Percentiles rank a stretch among this genome's conserved stretches.
These are phyloP conservation scores for Notocelia uddmanniana DNA, from an alignment of 2,888 invertebrate species.

Conservation along the genomic window DNA sequence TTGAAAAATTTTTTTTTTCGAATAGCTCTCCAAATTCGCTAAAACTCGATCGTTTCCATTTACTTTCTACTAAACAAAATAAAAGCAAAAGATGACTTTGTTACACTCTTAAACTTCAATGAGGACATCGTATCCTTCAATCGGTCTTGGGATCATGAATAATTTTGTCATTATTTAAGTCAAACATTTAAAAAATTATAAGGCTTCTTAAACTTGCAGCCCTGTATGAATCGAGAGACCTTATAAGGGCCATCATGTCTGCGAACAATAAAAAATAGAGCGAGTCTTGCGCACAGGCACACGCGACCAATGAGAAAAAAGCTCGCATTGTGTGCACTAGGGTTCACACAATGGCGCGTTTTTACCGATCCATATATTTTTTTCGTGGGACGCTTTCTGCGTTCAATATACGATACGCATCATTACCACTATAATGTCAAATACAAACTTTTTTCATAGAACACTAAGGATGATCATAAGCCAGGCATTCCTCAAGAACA, in stretches of 20 bases:
- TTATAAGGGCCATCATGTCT: slow-evolving; percentile 35
- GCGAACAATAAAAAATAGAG: slow-evolving; percentile 42
- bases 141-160: too few species aligned
- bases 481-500: not conserved
- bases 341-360: slow-evolving; percentile 21
- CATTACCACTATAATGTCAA: not conserved
- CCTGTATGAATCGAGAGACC: slow-evolving; percentile 20
- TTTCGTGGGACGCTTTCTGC: slow-evolving; percentile 5
- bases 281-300: slow-evolving; percentile 28
- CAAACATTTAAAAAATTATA: too few species aligned
- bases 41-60: too few species aligned
- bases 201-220: not conserved
- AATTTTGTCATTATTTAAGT: too few species aligned
- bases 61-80: too few species aligned
- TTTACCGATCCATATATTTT: slow-evolving; percentile 4
- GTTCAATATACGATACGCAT: slow-evolving; percentile 6
- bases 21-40: too few species aligned
- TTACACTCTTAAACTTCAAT: too few species aligned
- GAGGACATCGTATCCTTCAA: too few species aligned
- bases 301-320: slow-evolving; percentile 40
- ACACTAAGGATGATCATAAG: too few species aligned
- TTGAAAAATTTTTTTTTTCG: too few species aligned
- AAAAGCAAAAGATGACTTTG: too few species aligned
- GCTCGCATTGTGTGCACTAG: slow-evolving; percentile 37
- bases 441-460: not conserved